phyloP scores from a whole-genome alignment of 1,140 invertebrate genomes.

The Pseudachorutes palmiensis region DNA sequence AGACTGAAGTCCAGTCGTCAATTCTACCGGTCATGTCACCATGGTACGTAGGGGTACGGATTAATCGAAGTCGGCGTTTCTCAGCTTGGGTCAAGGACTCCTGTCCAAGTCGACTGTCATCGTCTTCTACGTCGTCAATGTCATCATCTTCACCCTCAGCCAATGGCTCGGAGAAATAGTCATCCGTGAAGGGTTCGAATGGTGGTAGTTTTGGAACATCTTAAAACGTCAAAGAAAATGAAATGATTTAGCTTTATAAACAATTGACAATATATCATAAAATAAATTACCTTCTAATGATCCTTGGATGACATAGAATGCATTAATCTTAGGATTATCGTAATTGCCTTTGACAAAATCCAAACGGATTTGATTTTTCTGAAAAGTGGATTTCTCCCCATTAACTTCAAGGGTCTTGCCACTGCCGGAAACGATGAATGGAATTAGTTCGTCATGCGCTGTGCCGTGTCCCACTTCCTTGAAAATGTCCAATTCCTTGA shows the following conservation, averaged over 20 bases:
- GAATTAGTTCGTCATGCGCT: constrained; percentile 87
- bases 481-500: constrained; percentile 85
- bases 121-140: too few species aligned
- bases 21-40: not conserved
- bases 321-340: constrained; percentile 97
- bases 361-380: constrained; percentile 71
- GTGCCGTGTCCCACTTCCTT: constrained; percentile 81
- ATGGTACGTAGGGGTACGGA: not conserved
- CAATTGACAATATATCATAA: too few species aligned
- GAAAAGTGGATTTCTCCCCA: constrained; percentile 71
- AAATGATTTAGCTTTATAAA: too few species aligned
- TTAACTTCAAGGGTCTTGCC: constrained; percentile 20
- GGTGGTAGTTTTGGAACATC: too few species aligned
- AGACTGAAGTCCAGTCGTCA: not conserved
- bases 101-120: too few species aligned
- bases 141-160: too few species aligned
- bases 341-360: constrained; percentile 83
- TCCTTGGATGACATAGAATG: constrained; percentile 84
- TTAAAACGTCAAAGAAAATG: too few species aligned
- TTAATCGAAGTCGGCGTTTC: not conserved
- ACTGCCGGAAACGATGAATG: constrained; percentile 61
- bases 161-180: too few species aligned
- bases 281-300: too few species aligned
- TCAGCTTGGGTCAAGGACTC: not conserved
- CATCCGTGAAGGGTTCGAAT: too few species aligned